Base-by-base conservation (phyloP, 2,113 vertebrate species). In the Trochalopteron elliotii region DNA sequence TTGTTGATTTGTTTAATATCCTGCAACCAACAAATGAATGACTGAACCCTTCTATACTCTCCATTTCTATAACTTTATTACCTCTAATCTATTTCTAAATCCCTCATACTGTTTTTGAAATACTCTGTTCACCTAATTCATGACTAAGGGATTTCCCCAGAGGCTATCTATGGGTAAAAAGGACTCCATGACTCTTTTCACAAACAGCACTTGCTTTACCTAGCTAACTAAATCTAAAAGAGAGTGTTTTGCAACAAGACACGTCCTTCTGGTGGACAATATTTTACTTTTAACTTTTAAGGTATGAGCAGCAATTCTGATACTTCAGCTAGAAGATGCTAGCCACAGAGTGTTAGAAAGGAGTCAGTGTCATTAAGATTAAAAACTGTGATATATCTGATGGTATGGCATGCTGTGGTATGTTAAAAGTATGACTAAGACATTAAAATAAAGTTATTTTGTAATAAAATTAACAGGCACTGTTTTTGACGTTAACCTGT, bases 141-240 rank as follows among this genome's bases (percentile, higher is more conserved):
- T 96, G 97, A 97, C 85, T 91, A 85, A 97, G 94, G 97, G 92
- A 97, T 97, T 97, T 94, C 89, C 96, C 94, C 94, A 94, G 89
- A 96, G 94, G 64, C 95, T 96, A 91, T 80, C 67, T 37, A 82
- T 69, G 76, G 84, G 79, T 83, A 88, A 86, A 94, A 96, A 96
- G 76, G 60, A 84, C 91, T 89, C 64, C 76, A 63, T 30, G 83
- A 78, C 35, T 89, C n/a, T 96, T 95, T 92, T 96, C 88, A 97
- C 52, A 96, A 97, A 83, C 65, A 91, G 40, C 10, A 56, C 74
- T 97, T 87, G 63, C 85, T 87, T 91, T 94, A 76, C 64, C 35
- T 45, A 85, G 37, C 52, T 96, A 89, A 89, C 37, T 79, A 88
- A 79, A 93, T 86, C 37, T 84, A 75, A 87, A 76, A 67, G 45